These are phyloP conservation scores for Diorhabda carinulata DNA, from an alignment of 1,140 invertebrate genomes.

Conservation along the genomic window DNA sequence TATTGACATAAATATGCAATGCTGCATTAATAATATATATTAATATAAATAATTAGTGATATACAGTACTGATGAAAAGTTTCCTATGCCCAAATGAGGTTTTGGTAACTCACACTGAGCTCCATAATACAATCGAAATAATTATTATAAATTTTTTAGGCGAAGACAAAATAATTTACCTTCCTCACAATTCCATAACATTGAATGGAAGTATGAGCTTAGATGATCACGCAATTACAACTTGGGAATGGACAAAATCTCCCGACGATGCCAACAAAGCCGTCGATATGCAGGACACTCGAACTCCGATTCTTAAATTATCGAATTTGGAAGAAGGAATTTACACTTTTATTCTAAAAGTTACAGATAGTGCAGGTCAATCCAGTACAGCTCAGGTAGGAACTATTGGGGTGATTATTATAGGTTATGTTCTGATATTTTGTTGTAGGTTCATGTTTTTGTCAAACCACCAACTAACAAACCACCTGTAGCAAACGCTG, in stretches of 20 bases:
- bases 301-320: conserved; percentile 74
- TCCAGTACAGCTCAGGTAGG: conserved; percentile 68
- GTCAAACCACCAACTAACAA: conserved; percentile 86
- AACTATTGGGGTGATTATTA: not conserved
- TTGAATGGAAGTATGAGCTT: conserved; percentile 86
- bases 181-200: conserved; percentile 84
- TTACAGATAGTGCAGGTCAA: conserved; percentile 85
- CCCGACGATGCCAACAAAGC: conserved; percentile 80
- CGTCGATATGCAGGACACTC: conserved; percentile 90
- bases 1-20: no score
- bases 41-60: no score
- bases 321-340: conserved; percentile 90
- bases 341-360: conserved; percentile 90
- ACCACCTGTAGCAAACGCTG: conserved; percentile 69
- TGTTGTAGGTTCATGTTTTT: conserved; percentile 75
- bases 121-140: no score
- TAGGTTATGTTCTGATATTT: not conserved
- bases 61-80: no score
- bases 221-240: conserved; percentile 88
- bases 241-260: conserved; percentile 93
- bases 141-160: conserved; percentile 49
- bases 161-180: conserved; percentile 82
- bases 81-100: no score
- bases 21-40: no score
- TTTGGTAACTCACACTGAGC: no score